Conservation (phyloP, 2,113 vertebrate genomes). For the Nycticebus coucang region DNA sequence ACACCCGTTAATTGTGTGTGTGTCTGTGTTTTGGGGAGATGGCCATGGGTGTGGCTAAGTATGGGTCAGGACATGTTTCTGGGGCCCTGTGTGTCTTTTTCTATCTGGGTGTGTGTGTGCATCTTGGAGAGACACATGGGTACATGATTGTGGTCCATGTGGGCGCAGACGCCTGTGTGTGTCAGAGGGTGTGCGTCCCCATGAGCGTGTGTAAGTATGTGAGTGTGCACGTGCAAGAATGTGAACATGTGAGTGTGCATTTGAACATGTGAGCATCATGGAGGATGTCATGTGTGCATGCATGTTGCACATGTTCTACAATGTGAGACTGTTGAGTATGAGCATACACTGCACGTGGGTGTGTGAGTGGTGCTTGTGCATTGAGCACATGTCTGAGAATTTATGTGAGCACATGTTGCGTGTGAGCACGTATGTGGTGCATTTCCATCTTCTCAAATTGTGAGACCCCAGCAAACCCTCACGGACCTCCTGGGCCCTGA, state of each 20-base stretch:
- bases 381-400: no score
- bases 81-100: not conserved
- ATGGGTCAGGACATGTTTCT: not conserved
- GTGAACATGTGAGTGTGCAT: not conserved
- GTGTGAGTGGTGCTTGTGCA: not conserved
- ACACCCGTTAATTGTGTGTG: not conserved
- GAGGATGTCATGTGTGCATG: no score
- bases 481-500: not conserved
- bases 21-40: not conserved
- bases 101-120: not conserved
- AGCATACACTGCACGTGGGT: not conserved
- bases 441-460: not conserved
- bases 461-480: not conserved
- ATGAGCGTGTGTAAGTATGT: not conserved
- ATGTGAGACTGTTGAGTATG: not conserved
- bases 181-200: not conserved
- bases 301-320: not conserved
- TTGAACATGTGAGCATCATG: not conserved
- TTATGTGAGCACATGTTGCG: not conserved
- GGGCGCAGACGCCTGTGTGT: not conserved
- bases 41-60: not conserved
- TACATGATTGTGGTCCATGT: not conserved
- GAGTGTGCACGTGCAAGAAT: no score
- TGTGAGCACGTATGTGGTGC: not conserved
- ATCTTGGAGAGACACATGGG: not conserved